Evolutionary conservation across 1,140 invertebrate genomes (phyloP), one percentile per base, ranked within the genome.

Genomic region (Lepidostoma basale): DNA sequence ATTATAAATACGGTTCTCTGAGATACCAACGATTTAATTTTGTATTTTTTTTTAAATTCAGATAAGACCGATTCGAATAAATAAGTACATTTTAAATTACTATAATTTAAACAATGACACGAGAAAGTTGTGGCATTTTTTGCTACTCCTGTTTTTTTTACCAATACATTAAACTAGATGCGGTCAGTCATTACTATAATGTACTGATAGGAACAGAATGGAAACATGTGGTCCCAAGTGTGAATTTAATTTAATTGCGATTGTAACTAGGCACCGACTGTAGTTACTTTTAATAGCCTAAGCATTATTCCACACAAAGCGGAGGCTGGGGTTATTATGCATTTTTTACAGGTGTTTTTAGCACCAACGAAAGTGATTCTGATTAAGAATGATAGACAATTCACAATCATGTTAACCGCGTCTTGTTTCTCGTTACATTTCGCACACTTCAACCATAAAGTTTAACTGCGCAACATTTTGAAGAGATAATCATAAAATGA

Each of bases 241-340:
- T 67, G 26, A 66, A 66, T 66, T 56, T 60, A 67, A 67, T 67
- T 67, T 67, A 59, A 65, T 65, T 65, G 47, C 62, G n/a, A 42
- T 5, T 6, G 40, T 59, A 59, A 59, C 36, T 25, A 54, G 49
- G 49, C 26, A 54, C 25, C 26, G 16, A 54, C 30, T 54, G 16
- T 33, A 54, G n/a, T 54, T 30, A 54, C 25, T 16, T 54, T 33
- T 54, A 33, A 54, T 54, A 20, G 0, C n/a, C 1, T 54, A 14
- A 14, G 10, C 20, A 33, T 33, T 42, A 42, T 12, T 49, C 45
- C 9, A 49, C 25, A 47, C n/a, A n/a, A n/a, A n/a, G n/a, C n/a
- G 44, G 33, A 49, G 23, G 8, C 22, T 59, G 56, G 20, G 56
- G 56, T 59, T 39, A 39, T 59, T 59, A 36, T 39, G 56, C 20